These are phyloP conservation scores for Saxicola maurus DNA, from an alignment of 2,797 vertebrate genomes.

Conservation along the genomic window DNA sequence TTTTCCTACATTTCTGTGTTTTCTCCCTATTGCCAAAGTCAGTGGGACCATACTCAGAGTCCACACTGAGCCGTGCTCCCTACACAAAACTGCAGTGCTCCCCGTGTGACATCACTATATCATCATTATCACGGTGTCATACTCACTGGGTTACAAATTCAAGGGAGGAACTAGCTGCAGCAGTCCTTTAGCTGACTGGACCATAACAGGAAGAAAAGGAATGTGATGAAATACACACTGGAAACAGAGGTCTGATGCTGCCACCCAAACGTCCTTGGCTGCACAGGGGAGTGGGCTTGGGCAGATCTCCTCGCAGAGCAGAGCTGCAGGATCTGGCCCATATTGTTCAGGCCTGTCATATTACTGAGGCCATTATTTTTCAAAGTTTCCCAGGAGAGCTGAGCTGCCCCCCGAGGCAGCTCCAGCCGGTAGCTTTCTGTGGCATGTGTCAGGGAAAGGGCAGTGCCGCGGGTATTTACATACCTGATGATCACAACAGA, in stretches of 20 bases:
- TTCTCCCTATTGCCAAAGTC: background rate
- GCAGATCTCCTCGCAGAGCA: background rate
- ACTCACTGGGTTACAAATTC: background rate
- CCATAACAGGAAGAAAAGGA: background rate
- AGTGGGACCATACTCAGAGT: background rate
- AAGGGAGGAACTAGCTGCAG: background rate
- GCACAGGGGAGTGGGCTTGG: fast-evolving
- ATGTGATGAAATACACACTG: fast-evolving
- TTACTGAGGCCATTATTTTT: slow-evolving; percentile 28
- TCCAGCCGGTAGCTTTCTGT: slow-evolving; percentile 2
- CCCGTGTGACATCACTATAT: background rate
- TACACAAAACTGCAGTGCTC: background rate
- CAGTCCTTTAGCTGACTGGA: background rate
- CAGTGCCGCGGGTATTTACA: slow-evolving; percentile 25
- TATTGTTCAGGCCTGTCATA: slow-evolving; percentile 12
- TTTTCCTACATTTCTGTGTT: background rate
- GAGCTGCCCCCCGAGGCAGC: slow-evolving; percentile 2
- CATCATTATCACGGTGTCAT: background rate
- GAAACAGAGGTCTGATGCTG: background rate
- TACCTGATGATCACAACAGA: slow-evolving; percentile 42
- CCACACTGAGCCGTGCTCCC: fast-evolving
- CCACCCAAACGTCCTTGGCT: background rate
- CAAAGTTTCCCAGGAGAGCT: slow-evolving; percentile 16
- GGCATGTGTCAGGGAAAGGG: slow-evolving; percentile 26
- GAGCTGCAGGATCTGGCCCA: slow-evolving; percentile 1